Evolutionary conservation across 2,888 invertebrate genomes (phyloP).

Genomic region (Tortricodes alternella): DNA sequence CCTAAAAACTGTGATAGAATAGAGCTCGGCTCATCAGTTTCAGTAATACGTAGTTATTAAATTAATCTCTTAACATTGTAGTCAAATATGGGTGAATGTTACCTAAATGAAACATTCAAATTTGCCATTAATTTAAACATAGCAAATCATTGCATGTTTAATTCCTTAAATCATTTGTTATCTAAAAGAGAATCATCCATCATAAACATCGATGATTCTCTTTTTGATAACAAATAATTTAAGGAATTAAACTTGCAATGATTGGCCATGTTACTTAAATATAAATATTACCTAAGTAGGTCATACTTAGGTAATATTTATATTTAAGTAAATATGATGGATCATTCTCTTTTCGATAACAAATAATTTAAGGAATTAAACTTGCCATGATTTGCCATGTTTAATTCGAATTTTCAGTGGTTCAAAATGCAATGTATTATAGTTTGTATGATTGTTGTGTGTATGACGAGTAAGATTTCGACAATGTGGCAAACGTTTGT

Average conservation of each 20-base stretch:
- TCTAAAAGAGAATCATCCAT: too few relatives aligned
- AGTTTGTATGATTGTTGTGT: background rate
- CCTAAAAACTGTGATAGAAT: slow-evolving; percentile 62
- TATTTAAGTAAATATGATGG: slow-evolving; percentile 11
- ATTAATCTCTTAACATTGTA: slow-evolving; percentile 32
- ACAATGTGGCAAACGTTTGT: background rate
- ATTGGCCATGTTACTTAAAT: slow-evolving; percentile 74
- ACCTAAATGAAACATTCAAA: slow-evolving; percentile 35
- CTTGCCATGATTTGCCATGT: slow-evolving; percentile 77
- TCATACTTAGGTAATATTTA: slow-evolving; percentile 35
- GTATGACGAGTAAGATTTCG: background rate
- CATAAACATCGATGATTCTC: too few relatives aligned
- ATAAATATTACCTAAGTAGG: too few relatives aligned
- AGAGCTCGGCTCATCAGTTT: slow-evolving; percentile 42
- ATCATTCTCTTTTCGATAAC: background rate
- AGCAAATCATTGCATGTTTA: too few relatives aligned
- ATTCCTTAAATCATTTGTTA: too few relatives aligned
- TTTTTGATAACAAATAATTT: slow-evolving; percentile 32
- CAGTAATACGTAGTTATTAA: slow-evolving; percentile 25
- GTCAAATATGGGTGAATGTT: slow-evolving; percentile 34
- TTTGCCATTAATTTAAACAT: slow-evolving; percentile 53
- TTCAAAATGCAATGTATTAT: background rate
- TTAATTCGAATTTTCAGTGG: slow-evolving; percentile 56
- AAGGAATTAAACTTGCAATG: slow-evolving; percentile 78
- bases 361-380: slow-evolving; percentile 63